Conservation (phyloP, 2,888 invertebrate species). For the Amphiduros pacificus region DNA sequence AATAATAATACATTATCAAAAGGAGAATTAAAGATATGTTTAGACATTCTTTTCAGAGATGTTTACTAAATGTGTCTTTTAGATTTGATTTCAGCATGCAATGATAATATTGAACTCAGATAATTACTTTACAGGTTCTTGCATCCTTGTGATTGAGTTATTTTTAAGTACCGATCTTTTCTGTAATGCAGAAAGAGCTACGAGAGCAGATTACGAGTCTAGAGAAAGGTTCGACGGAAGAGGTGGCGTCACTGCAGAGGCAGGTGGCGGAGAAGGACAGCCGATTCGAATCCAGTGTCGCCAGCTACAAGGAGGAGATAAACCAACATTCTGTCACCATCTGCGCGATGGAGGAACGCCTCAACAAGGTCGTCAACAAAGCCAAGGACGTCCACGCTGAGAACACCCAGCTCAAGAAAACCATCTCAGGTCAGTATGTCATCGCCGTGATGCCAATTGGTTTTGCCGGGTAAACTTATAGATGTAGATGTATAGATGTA, state of each 20-base stretch:
- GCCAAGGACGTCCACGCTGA: slow-evolving; percentile 51
- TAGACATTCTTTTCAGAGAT: too few relatives aligned
- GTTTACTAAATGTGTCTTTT: too few relatives aligned
- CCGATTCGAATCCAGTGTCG: slow-evolving; percentile 38
- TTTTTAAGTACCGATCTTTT: neutral
- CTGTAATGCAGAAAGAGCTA: slow-evolving; percentile 32
- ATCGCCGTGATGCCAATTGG: too few relatives aligned
- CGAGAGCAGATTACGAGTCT: slow-evolving; percentile 37
- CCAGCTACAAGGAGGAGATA: slow-evolving; percentile 53
- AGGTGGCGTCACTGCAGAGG: slow-evolving; percentile 29
- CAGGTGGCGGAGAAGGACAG: slow-evolving; percentile 12
- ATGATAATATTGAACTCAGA: too few relatives aligned
- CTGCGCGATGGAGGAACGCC: slow-evolving; percentile 55
- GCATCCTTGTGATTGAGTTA: too few relatives aligned
- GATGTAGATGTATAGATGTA: too few relatives aligned
- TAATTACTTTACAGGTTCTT: too few relatives aligned
- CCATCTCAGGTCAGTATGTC: slow-evolving; percentile 43
- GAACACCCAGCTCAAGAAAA: slow-evolving; percentile 38
- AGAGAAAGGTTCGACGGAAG: slow-evolving; percentile 32
- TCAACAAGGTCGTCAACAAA: slow-evolving; percentile 51
- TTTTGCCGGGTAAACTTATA: too few relatives aligned
- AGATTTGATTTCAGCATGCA: too few relatives aligned
- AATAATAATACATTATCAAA: too few relatives aligned
- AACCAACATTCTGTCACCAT: slow-evolving; percentile 59
- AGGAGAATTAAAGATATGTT: too few relatives aligned